A percentile compares a stretch with the other conserved stretches of the same genome.
Evolutionary conservation across 53 echinoderm and acorn worm species (phyloP).

Genomic region (Pentamera pediparva): DNA sequence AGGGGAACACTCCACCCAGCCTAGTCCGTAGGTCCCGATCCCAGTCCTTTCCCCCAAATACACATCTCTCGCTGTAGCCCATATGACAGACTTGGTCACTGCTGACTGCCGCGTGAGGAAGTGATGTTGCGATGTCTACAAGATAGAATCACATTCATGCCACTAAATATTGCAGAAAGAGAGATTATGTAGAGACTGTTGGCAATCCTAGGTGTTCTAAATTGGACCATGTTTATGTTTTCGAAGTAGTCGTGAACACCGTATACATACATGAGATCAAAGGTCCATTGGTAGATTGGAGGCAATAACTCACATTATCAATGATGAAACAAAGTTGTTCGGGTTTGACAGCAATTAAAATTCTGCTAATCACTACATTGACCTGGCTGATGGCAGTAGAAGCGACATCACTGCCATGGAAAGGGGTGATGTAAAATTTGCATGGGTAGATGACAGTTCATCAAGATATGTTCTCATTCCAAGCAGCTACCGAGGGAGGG

Average conservation of each 20-base stretch:
- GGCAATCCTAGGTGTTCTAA: not conserved
- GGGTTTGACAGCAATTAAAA: constrained; percentile 25
- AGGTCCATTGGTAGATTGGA: constrained; percentile 26
- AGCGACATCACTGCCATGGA: constrained; percentile 5
- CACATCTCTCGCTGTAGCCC: no score
- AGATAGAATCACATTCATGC: not conserved
- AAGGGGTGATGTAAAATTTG: constrained; percentile 11
- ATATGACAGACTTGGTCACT: no score
- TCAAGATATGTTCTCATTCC: not conserved
- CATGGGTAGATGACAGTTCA: not conserved
- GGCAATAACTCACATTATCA: constrained; percentile 36
- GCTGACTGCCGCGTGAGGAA: not conserved
- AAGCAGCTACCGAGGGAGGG: not conserved
- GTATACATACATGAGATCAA: not conserved
- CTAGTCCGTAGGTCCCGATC: no score
- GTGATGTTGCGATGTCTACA: constrained; percentile 6
- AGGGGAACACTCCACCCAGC: no score
- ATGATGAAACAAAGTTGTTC: constrained; percentile 12
- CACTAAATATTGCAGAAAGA: constrained; percentile 26
- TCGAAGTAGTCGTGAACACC: not conserved
- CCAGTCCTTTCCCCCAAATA: no score
- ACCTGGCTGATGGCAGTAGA: constrained; percentile 30
- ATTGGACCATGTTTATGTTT: not conserved
- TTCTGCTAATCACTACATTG: constrained; percentile 15
- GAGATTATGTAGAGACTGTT: not conserved